A percentile compares a stretch with the other conserved stretches of the same genome.
Conservation (phyloP, 2,797 vertebrate species). For the Enoplosus armatus region DNA sequence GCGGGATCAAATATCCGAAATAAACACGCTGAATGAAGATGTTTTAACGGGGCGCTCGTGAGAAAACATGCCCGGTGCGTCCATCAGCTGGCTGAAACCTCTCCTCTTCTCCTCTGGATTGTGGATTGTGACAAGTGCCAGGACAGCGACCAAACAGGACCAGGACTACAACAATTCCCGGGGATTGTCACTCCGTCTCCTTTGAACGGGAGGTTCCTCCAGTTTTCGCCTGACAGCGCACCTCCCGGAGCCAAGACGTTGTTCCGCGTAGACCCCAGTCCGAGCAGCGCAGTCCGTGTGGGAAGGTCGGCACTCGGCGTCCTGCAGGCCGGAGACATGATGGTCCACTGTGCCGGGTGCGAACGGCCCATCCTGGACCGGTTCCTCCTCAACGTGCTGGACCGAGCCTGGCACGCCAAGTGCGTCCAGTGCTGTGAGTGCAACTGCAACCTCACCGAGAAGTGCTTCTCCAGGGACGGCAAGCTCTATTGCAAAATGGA, state of each 20-base stretch:
- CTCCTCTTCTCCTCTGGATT: constrained; percentile 63
- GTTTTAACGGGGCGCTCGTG: constrained; percentile 26
- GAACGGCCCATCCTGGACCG: constrained; percentile 98
- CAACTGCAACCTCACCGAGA: constrained; percentile 96
- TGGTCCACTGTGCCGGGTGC: constrained; percentile 98
- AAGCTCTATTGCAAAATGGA: constrained; percentile 99
- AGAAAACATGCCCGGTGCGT: constrained; percentile 55
- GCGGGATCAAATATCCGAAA: constrained; percentile 85
- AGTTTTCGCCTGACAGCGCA: constrained; percentile 67
- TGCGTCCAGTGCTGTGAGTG: constrained; percentile 99
- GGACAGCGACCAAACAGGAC: constrained; percentile 45
- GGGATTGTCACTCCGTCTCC: constrained; percentile 50
- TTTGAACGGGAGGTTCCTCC: constrained; percentile 29
- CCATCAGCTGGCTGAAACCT: constrained; percentile 53
- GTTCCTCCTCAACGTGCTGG: constrained; percentile 97
- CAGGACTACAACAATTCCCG: constrained; percentile 51
- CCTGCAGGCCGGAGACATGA: constrained; percentile 85
- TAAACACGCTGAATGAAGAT: constrained; percentile 56
- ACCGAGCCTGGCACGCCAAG: constrained; percentile 98
- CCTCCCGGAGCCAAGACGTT: constrained; percentile 83
- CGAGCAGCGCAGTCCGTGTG: constrained; percentile 83
- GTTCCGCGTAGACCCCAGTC: constrained; percentile 83
- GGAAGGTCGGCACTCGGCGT: constrained; percentile 82
- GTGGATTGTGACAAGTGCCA: constrained; percentile 77
- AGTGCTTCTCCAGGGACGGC: constrained; percentile 97